phyloP scores from a whole-genome alignment of 2,888 invertebrate genomes.

The Pyrochroa serraticornis region DNA sequence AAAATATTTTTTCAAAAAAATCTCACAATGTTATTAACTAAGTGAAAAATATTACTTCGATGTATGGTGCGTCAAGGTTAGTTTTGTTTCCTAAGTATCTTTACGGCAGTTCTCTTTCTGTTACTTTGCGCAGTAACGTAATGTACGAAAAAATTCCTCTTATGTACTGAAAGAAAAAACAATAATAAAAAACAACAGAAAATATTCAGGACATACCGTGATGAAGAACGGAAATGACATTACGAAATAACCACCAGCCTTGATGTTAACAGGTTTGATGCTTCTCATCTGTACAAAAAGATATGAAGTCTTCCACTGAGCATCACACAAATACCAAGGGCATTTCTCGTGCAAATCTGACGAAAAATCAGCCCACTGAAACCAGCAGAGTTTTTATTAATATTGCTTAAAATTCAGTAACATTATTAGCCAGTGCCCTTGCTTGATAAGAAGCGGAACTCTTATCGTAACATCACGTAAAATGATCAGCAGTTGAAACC shows the following conservation, averaged over 20 bases:
- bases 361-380: slow-evolving; percentile 1
- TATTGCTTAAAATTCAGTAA: too few relatives aligned
- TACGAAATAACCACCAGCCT: slow-evolving; percentile 1
- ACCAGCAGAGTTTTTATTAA: too few relatives aligned
- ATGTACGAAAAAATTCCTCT: not conserved
- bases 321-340: slow-evolving; percentile 5
- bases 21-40: too few relatives aligned
- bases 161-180: not conserved
- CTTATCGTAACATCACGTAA: too few relatives aligned
- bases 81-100: too few relatives aligned
- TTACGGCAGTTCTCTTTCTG: too few relatives aligned
- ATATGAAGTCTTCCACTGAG: not conserved
- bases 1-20: too few relatives aligned
- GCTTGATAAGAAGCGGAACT: too few relatives aligned
- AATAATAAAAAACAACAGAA: not conserved
- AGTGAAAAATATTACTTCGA: too few relatives aligned
- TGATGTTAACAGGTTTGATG: not conserved
- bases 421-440: too few relatives aligned
- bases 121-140: not conserved
- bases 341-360: not conserved
- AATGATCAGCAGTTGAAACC: too few relatives aligned
- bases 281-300: not conserved
- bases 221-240: slow-evolving; percentile 1
- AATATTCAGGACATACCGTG: not conserved
- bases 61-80: too few relatives aligned